Evolutionary conservation across 2,888 invertebrate species (phyloP), one percentile per base, ranked within the genome.

Genomic region (Pycnomerus fuliginosus): DNA sequence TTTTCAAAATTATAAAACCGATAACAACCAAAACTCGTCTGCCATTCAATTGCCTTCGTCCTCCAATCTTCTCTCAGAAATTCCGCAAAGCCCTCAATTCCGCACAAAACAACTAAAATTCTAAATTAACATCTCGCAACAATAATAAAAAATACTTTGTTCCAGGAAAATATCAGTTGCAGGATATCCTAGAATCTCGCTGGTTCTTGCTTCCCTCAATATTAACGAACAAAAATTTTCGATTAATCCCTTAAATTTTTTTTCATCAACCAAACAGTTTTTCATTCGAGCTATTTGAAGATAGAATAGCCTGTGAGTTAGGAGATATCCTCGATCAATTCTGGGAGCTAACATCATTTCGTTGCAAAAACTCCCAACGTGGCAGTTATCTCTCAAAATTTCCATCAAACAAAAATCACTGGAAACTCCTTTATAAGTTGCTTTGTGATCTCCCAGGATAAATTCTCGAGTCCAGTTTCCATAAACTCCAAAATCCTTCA

Each of bases 81-180:
- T 44, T 76, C 74, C 1, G 61, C 45, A 48, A 66, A 75, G 8
- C 76, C 76, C 56, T 74, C 73, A 54, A 73, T 67, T 1, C 76
- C 75, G 50, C 77, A 77, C 2, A 77, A 53, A 16, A 71, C 58
- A 41, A 76, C 76, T 77, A 32, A 63, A 58, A 25, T 20, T 20
- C 8, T 20, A 20, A 7, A 7, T 20, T 20, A 8, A 20, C 8
- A 7, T 20, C 5, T 20, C 20, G 5, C n/a, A n/a, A 20, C 8
- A 20, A 20, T 5, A 20, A 20, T 5, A 20, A 20, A 5, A 24
- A 25, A 29, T 50, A 68, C 67, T 53, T 54, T 66, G 65, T 45
- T 67, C 67, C 34, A 67, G 37, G 44, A 63, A 64, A 27, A 67
- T 56, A 40, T 65, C 65, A 12, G 59, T 58, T 41, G 62, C 59